Conservation (phyloP, 2,113 vertebrate species). For the Pitta sordida region DNA sequence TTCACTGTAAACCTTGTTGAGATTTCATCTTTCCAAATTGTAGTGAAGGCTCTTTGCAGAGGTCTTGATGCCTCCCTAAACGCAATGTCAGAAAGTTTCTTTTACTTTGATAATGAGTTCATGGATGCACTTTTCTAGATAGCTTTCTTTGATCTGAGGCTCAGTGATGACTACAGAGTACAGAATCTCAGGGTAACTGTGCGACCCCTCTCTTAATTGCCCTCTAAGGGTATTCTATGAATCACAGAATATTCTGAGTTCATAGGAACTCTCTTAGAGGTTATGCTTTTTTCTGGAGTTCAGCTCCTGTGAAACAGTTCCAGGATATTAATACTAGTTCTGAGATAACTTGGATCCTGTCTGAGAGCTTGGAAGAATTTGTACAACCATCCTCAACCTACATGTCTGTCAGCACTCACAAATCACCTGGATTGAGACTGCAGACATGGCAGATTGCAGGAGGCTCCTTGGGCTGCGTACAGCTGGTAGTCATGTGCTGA, state of each 20-base stretch:
- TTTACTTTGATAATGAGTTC: background rate
- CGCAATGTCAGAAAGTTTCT: background rate
- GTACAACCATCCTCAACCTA: background rate
- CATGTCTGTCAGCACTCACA: background rate
- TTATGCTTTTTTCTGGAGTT: background rate
- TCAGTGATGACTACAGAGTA: background rate
- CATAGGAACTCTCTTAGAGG: background rate
- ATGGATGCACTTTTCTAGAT: background rate
- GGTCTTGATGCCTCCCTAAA: background rate
- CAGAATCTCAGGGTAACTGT: background rate
- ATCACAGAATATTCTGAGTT: too few species aligned
- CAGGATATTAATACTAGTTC: background rate
- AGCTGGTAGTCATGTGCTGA: background rate
- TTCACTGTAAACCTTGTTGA: background rate
- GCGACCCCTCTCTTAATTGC: background rate
- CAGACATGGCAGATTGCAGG: background rate
- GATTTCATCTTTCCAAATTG: background rate
- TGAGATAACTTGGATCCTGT: background rate
- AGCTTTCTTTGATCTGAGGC: background rate
- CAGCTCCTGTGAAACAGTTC: background rate
- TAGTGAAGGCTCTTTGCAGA: background rate
- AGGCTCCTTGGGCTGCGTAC: background rate
- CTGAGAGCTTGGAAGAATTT: background rate
- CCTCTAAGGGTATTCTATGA: rapidly evolving
- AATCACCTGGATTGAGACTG: background rate